Conservation (phyloP, 2,113 vertebrate genomes). For the Nibea albiflora region DNA sequence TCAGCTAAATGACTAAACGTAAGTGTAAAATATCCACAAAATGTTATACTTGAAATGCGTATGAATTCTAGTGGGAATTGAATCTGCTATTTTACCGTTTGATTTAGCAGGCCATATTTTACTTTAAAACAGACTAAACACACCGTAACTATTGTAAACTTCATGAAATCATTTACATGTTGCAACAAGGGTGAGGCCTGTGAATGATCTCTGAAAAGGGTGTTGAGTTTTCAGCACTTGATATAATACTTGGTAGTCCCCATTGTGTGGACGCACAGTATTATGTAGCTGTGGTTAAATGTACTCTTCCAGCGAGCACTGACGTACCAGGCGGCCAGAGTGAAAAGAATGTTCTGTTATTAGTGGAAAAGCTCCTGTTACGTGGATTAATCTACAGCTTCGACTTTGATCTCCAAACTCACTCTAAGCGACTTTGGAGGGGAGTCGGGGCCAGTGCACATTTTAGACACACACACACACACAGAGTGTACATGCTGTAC, state of each 20-base stretch:
- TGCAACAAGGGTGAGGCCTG: neutral
- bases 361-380: constrained; percentile 75
- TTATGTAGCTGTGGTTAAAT: constrained; percentile 5
- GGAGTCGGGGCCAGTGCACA: constrained; percentile 32
- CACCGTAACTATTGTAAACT: neutral
- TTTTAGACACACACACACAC: constrained; percentile 25
- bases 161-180: neutral
- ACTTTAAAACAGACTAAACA: neutral
- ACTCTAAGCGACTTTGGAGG: constrained; percentile 69
- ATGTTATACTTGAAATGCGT: neutral
- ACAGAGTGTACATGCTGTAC: neutral
- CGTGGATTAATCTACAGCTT: constrained; percentile 80
- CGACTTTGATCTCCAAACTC: constrained; percentile 78
- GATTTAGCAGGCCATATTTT: too few relatives aligned
- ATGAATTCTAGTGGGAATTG: neutral
- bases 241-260: neutral
- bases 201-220: neutral
- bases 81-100: neutral
- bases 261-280: neutral
- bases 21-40: neutral
- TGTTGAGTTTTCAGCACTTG: neutral
- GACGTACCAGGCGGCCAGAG: constrained; percentile 59
- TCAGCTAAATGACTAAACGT: too few relatives aligned
- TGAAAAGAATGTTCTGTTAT: constrained; percentile 77
- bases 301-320: constrained; percentile 29